Base-by-base conservation (phyloP, 2,113 vertebrate species). In the Xenus cinereus region DNA sequence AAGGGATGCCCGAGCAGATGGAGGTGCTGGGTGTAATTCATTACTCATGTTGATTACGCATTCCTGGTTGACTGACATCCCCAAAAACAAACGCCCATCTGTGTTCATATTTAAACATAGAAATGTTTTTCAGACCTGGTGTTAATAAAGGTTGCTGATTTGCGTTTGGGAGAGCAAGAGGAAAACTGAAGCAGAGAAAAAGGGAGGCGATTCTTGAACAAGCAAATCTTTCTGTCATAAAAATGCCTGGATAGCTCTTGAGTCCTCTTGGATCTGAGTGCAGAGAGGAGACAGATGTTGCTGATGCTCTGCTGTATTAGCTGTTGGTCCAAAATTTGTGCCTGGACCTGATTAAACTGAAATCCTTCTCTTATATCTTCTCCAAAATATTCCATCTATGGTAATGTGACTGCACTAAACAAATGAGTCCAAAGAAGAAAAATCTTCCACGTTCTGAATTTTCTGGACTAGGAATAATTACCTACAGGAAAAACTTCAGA, bases 281-380 rank as follows among this genome's bases (percentile, higher is more conserved):
- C 37, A 93, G 76, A 95, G 59, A 66, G 56, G 11, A 96, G 82
- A 84, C 85, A 96, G 78, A 95, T 78, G 95, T 91, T 93, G 54
- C 78, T 79, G 77, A 32, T 84, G 60, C 46, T 93, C 50, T 69
- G 78, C 51, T 85, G n/a, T 59, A 76, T 50, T 86, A 88, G 46
- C 50, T 51, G 13, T 48, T 82, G 39, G 74, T 90, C 85, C 82
- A 94, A 77, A 93, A 91, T 84, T 64, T 88, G 37, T 81, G 92
- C 76, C 92, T 96, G 93, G 87, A 86, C 75, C 60, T 93, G 68
- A 96, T 96, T 95, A 97, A 90, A 78, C 22, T 60, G 72, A 94
- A 94, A 92, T 83, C 45, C 54, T 94, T 59, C 43, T 60, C 53
- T 83, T 83, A 57, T 13, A 71, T 84, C 30, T 81, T 78, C 79